phyloP scores from a whole-genome alignment of 2,113 vertebrate species.

The Rana temporaria region DNA sequence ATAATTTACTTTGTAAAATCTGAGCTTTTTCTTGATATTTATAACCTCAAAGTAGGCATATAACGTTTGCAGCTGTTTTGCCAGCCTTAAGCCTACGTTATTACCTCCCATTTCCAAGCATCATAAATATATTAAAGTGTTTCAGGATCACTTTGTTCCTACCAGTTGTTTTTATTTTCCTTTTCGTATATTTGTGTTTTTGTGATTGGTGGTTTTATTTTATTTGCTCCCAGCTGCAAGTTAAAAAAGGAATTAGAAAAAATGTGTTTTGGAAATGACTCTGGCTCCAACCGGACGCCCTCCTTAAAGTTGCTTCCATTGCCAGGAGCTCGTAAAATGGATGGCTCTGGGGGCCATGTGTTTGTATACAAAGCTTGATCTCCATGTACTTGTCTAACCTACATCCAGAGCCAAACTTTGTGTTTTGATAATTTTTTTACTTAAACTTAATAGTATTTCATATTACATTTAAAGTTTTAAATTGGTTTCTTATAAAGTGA shows the following conservation, averaged over 20 bases:
- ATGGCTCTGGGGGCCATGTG: constrained; percentile 29
- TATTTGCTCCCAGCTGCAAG: constrained; percentile 40
- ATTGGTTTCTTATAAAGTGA: too few species aligned
- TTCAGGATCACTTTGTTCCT: constrained; percentile 11
- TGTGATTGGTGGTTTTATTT: constrained; percentile 40
- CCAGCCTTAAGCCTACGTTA: too few species aligned
- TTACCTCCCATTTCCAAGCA: background rate
- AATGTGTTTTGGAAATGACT: constrained; percentile 37
- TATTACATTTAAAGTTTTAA: too few species aligned
- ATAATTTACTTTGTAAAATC: too few species aligned
- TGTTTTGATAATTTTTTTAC: too few species aligned
- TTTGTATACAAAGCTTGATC: constrained; percentile 41
- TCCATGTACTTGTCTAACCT: background rate
- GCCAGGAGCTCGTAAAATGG: constrained; percentile 47
- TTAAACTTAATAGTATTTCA: too few species aligned
- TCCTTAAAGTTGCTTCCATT: background rate
- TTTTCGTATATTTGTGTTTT: constrained; percentile 13
- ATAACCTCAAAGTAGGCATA: too few species aligned
- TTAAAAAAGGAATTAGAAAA: constrained; percentile 25
- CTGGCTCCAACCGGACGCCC: constrained; percentile 20
- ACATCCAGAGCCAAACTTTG: background rate
- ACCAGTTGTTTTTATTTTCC: constrained; percentile 40
- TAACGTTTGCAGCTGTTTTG: too few species aligned
- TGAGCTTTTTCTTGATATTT: too few species aligned
- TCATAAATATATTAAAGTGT: background rate